Base-by-base conservation (phyloP, 2,888 invertebrate species). In the Agonopterix subpropinquella region DNA sequence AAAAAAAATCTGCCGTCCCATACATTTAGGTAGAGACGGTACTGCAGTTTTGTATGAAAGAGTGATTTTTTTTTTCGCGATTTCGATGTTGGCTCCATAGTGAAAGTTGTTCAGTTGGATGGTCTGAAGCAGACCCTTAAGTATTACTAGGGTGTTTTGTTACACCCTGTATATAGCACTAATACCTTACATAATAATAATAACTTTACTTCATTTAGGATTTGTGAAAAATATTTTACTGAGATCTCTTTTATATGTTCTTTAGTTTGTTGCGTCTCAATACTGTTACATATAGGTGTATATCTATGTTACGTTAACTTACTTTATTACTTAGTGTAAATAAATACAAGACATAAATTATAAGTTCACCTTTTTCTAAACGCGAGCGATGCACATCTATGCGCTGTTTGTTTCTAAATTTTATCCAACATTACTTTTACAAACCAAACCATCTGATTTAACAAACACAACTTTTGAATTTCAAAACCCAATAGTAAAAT, bases 301-400 rank as follows among this genome's bases (percentile, higher is more conserved):
- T 54, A 28, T 58, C 56, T 65, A 63, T 67, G 58, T 66, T 58
- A 56, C 52, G 50, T 59, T 57, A 62, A 50, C 59, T 62, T 62
- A 66, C 54, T 60, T 62, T 62, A 39, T 39, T 39, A 11, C 11
- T 39, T 42, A 67, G 41, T 51, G 61, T 63, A 73, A 68, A 74
- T 66, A 70, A 57, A 61, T 61, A 79, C 86, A 87, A 87, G 87
- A 85, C 85, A 85, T 81, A 73, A 79, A 70, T 73, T 67, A 68
- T 66, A 64, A 77, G 84, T 83, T 87, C 87, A 86, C 87, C 87
- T 85, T 79, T 67, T 65, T 59, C 67, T 65, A 59, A 74, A 76
- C 71, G 68, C 83, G 83, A 80, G 74, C 77, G 74, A 73, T 69
- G 68, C 80, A 76, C 74, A 66, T 62, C 58, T 65, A 68, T 72